Conservation (phyloP, 1,140 invertebrate species). For the Eulimnadia texana region DNA sequence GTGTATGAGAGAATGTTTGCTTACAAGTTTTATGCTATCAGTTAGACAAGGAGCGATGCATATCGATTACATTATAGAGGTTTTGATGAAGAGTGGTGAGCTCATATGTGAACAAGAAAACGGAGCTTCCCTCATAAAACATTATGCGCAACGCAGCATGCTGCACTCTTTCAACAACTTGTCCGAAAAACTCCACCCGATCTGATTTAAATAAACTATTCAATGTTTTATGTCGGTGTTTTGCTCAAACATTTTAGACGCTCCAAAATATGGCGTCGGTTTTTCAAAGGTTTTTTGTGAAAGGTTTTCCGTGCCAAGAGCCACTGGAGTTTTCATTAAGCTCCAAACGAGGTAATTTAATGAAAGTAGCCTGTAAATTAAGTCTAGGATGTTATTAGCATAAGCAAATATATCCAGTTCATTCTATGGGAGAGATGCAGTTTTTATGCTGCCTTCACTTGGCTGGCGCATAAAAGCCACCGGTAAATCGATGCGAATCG, state of each 20-base stretch:
- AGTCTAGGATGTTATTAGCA: not conserved
- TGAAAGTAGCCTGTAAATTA: not conserved
- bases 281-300: not conserved
- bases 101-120: not conserved
- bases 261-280: no score
- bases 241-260: no score
- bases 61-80: not conserved
- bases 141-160: not conserved
- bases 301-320: not conserved
- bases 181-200: not conserved
- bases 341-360: not conserved
- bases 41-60: not conserved
- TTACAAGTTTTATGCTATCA: not conserved
- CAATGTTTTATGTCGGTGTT: no score
- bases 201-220: not conserved
- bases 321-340: not conserved
- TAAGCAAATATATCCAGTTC: not conserved
- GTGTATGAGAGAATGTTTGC: not conserved
- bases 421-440: not conserved
- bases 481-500: not conserved
- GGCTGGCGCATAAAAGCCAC: not conserved
- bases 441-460: not conserved
- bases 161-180: not conserved
- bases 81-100: not conserved
- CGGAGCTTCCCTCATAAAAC: not conserved